Evolutionary conservation across 2,113 vertebrate genomes (phyloP), one percentile per base, ranked within the genome.

Genomic region (Panurus biarmicus): DNA sequence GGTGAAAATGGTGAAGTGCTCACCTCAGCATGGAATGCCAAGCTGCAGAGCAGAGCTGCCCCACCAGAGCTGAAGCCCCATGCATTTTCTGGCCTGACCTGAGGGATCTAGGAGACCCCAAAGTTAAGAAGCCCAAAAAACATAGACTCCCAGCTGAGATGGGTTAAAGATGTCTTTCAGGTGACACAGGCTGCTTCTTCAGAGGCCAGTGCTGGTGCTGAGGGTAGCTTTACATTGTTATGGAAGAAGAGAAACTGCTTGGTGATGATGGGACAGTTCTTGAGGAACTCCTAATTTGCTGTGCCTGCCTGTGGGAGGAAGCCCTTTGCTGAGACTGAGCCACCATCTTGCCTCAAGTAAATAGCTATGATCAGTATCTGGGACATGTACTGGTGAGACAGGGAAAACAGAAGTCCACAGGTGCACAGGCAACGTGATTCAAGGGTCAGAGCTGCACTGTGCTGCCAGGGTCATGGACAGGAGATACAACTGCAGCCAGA

Each of bases 11-110:
- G 7, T 29, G 42, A 65, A 24, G 4, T 1, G 2, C 28, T 42
- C 7, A 50, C 23, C 23, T 71, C 35, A 51, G 42, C 31, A 24
- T 4, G 1, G 3, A 20, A 17, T 53, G 10, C 22, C 2, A 0
- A 3, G 1, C 36, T 66, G 65, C 47, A 61, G 15, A 70, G n/a
- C 54, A 53, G 73, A 87, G 40, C 38, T 58, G 33, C 0, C 0
- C 6, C 33, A 58, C 20, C 19, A 20, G 20, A 75, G 38, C 20
- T 47, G 40, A 60, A 62, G 31, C 3, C 40, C 10, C 4, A 4
- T 48, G 28, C 4, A 2, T 54, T 78, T 58, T 7, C 31, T 62
- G 33, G 44, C 44, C 24, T 84, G 14, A 38, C 25, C 17, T 36
- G 4, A 14, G 56, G 15, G 5, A 76, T 48, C 31, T 70, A 62